Percentiles rank a stretch among this genome's conserved stretches.
phyloP scores from a whole-genome alignment of 1,140 invertebrate genomes.

The Drosophila bocki region DNA sequence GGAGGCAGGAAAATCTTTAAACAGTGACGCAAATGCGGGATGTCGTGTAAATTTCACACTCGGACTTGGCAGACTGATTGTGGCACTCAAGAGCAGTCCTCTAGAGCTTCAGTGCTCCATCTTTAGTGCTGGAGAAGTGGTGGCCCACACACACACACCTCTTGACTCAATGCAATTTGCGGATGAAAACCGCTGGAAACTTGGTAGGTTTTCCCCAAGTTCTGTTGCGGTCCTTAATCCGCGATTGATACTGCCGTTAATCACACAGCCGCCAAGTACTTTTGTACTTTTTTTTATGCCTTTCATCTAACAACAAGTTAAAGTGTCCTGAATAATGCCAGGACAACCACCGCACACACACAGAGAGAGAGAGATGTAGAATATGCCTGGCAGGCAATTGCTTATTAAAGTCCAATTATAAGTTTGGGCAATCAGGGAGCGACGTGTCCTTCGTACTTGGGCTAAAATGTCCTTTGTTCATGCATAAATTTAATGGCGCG shows the following conservation, averaged over 20 bases:
- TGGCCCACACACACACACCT: constrained; percentile 1
- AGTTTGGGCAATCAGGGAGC: constrained; percentile 52
- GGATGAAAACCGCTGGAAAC: constrained; percentile 58
- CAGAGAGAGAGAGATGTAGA: neutral
- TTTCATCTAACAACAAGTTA: constrained; percentile 21
- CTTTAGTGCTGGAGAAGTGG: constrained; percentile 3
- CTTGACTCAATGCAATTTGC: constrained; percentile 38
- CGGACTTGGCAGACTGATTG: constrained; percentile 61
- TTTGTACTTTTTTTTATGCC: neutral
- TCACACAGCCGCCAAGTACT: constrained; percentile 18
- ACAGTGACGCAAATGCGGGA: constrained; percentile 69
- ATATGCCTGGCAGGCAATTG: constrained; percentile 57
- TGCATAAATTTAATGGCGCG: constrained; percentile 72
- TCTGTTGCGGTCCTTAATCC: constrained; percentile 32
- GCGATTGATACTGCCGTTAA: constrained; percentile 42
- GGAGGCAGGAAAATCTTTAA: constrained; percentile 49
- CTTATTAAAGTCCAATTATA: constrained; percentile 74
- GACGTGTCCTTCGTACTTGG: constrained; percentile 44
- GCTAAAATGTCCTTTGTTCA: constrained; percentile 72
- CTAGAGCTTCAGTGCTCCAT: neutral
- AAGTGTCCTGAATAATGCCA: constrained; percentile 24
- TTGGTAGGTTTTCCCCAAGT: constrained; percentile 19
- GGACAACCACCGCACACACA: constrained; percentile 6
- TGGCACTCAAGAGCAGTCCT: constrained; percentile 52
- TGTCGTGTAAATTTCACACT: constrained; percentile 53